phyloP scores from a whole-genome alignment of 2,888 invertebrate species.

The Pilophorus perplexus region DNA sequence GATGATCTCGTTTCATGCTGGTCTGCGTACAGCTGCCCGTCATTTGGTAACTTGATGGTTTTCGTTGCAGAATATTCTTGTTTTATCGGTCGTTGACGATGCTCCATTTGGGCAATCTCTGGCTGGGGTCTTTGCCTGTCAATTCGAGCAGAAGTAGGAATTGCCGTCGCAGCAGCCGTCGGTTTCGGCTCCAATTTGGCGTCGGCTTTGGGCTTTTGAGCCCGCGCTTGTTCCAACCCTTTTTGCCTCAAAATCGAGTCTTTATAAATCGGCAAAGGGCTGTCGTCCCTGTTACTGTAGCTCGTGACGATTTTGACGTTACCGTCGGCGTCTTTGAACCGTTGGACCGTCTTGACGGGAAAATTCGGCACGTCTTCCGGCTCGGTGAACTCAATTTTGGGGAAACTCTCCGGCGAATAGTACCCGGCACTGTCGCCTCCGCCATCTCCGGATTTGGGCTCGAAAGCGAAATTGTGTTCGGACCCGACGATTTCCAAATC shows the following conservation, averaged over 20 bases:
- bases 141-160: background rate
- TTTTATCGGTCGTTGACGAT: constrained; percentile 15
- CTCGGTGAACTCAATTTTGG: constrained; percentile 2
- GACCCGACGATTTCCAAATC: constrained; percentile 43
- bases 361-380: constrained; percentile 30
- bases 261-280: constrained; percentile 41
- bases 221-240: background rate
- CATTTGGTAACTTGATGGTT: constrained; percentile 42
- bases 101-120: background rate
- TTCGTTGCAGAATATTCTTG: constrained; percentile 39
- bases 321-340: constrained; percentile 43
- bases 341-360: constrained; percentile 43
- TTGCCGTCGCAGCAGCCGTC: background rate
- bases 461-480: constrained; percentile 33
- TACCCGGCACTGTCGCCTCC: constrained; percentile 1
- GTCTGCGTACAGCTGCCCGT: constrained; percentile 36
- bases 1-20: constrained; percentile 37
- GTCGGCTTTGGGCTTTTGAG: background rate
- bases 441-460: constrained; percentile 7
- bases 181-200: background rate
- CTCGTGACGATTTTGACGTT: constrained; percentile 44
- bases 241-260: constrained; percentile 20
- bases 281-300: constrained; percentile 42
- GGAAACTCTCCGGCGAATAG: background rate
- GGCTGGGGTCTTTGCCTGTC: background rate